Percentiles rank a stretch among this genome's conserved stretches.
Conservation (phyloP, 2,888 invertebrate species). For the Caenorhabditis virilis region DNA sequence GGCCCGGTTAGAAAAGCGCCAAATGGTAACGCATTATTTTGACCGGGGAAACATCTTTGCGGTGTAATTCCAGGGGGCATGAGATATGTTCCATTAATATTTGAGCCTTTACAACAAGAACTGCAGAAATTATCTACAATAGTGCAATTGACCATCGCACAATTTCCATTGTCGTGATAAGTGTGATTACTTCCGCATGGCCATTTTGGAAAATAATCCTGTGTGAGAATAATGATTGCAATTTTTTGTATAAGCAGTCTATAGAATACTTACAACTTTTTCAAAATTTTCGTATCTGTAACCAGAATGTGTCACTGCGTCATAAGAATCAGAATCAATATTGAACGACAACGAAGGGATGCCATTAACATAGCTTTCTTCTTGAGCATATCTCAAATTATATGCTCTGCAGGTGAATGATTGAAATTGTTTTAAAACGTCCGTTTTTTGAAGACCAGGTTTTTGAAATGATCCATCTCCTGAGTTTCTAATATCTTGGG, state of each 20-base stretch:
- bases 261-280: constrained; percentile 28
- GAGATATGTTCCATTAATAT: constrained; percentile 33
- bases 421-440: constrained; percentile 54
- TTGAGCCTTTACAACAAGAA: constrained; percentile 34
- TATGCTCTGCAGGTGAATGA: constrained; percentile 55
- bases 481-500: constrained; percentile 29
- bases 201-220: constrained; percentile 54
- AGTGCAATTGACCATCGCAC: constrained; percentile 27
- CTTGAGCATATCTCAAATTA: constrained; percentile 36
- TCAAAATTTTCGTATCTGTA: constrained; percentile 51
- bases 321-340: constrained; percentile 45
- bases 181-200: constrained; percentile 46
- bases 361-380: constrained; percentile 37
- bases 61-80: constrained; percentile 59
- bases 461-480: constrained; percentile 60
- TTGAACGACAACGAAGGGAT: constrained; percentile 49
- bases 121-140: constrained; percentile 31
- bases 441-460: constrained; percentile 48
- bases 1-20: constrained; percentile 54
- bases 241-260: background rate
- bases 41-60: constrained; percentile 55
- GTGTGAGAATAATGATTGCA: background rate
- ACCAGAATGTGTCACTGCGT: constrained; percentile 44
- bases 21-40: constrained; percentile 46
- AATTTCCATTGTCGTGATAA: constrained; percentile 23